Evolutionary conservation across 2,888 invertebrate species (phyloP), one percentile per base, ranked within the genome.

Genomic region (Zhengitettix transpicula): DNA sequence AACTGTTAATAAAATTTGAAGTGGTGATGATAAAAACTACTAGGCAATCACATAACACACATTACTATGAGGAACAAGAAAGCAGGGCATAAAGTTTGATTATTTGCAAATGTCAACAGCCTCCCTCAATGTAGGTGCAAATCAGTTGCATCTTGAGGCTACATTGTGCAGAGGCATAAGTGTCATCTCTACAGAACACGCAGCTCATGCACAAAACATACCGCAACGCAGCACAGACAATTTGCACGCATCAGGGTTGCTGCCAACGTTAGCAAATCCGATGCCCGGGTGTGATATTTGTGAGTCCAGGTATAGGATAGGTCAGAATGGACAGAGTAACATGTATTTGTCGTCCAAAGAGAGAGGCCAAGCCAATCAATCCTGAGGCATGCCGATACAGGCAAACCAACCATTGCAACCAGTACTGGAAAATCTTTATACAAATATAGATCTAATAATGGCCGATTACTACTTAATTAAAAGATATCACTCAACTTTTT

Each of bases 261-360:
- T n/a, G 47, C 47, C 47, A 47, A 47, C 47, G 47, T 47, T 47
- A n/a, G 47, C 47, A 47, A 47, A 47, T 47, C n/a, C n/a, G n/a
- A 47, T 28, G 28, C 28, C 28, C 28, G 7, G 7, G 28, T 28
- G 28, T 28, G 28, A 28, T 28, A 28, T 28, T 28, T 47, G n/a
- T 12, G 47, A 47, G 47, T 14, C 47, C 5, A 8, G 14, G n/a
- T 14, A 47, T 47, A 47, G 47, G 12, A 47, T 47, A 15, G 55
- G 54, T 42, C 28, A 15, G 60, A 53, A 47, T 52, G 44, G 58
- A 53, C 40, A 55, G 42, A 61, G 59, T 61, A 56, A 58, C 47
- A 53, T 51, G 55, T 59, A 61, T 59, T 59, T 57, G 61, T 61
- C 59, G 57, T 61, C 59, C 61, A 61, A 61, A 61, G 59, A 61